These are phyloP conservation scores for Drosophila borealis DNA, from an alignment of 2,888 invertebrate genomes.

Conservation along the genomic window DNA sequence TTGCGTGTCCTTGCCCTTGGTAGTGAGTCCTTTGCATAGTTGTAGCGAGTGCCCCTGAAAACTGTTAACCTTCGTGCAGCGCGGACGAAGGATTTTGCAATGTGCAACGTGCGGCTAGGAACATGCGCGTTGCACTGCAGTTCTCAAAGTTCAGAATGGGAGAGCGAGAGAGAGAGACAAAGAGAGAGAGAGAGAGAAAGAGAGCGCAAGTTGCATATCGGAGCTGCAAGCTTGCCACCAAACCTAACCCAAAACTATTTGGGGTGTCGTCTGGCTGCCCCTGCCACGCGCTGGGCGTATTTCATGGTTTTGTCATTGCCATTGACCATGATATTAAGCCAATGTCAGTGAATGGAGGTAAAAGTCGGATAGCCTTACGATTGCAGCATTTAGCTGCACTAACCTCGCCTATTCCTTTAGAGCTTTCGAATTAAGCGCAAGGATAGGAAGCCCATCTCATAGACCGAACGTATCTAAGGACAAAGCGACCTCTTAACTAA, in stretches of 20 bases:
- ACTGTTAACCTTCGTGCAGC: constrained; percentile 75
- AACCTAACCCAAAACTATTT: constrained; percentile 13
- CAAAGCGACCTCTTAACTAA: neutral
- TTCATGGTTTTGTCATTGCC: constrained; percentile 49
- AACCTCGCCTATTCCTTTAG: constrained; percentile 24
- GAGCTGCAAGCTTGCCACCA: constrained; percentile 21
- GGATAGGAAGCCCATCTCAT: neutral
- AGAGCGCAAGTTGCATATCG: constrained; percentile 18
- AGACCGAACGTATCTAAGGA: neutral
- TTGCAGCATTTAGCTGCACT: constrained; percentile 26
- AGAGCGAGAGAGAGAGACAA: neutral
- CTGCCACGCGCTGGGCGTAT: constrained; percentile 40
- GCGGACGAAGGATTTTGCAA: constrained; percentile 47
- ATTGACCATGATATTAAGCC: constrained; percentile 73
- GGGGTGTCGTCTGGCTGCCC: constrained; percentile 73
- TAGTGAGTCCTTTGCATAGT: constrained; percentile 47
- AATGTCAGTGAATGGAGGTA: constrained; percentile 32
- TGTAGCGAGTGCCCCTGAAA: constrained; percentile 61
- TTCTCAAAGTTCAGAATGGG: constrained; percentile 10
- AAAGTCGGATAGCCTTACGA: constrained; percentile 23
- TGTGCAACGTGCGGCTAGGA: constrained; percentile 54
- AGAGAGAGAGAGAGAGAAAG: neutral
- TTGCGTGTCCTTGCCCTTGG: constrained; percentile 85
- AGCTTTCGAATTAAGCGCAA: constrained; percentile 11
- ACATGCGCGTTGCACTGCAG: constrained; percentile 66